These are phyloP conservation scores for Hipparchia semele DNA, from an alignment of 2,888 invertebrate genomes.

Conservation along the genomic window DNA sequence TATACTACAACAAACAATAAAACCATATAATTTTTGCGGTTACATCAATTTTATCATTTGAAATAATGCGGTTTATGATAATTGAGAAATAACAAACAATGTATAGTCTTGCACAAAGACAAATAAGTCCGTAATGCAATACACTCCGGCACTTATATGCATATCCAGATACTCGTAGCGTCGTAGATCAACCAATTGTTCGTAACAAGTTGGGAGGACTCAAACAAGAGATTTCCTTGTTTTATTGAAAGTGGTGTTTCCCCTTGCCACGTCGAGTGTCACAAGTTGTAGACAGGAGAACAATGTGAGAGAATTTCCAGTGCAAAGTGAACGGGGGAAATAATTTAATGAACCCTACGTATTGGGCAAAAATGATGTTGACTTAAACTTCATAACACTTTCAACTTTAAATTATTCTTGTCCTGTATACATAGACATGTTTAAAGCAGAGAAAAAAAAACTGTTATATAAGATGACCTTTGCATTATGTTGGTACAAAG, in stretches of 20 bases:
- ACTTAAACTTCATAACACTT: neutral
- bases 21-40: neutral
- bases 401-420: neutral
- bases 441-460: too few species aligned
- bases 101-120: neutral
- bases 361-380: neutral
- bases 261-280: constrained; percentile 64
- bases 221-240: constrained; percentile 68
- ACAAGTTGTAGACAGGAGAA: constrained; percentile 59
- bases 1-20: neutral
- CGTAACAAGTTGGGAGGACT: constrained; percentile 57
- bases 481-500: neutral
- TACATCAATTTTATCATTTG: neutral
- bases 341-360: neutral
- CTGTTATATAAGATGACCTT: neutral
- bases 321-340: constrained; percentile 21
- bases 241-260: constrained; percentile 68
- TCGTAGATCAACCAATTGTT: constrained; percentile 40
- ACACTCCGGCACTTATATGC: neutral
- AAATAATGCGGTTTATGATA: neutral
- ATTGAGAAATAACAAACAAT: neutral
- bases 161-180: constrained; percentile 25
- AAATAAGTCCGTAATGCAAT: neutral
- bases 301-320: constrained; percentile 53
- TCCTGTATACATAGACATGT: neutral